A percentile compares a stretch with the other conserved stretches of the same genome.
Evolutionary conservation across 2,113 vertebrate genomes (phyloP).

Genomic region (Paralichthys olivaceus): DNA sequence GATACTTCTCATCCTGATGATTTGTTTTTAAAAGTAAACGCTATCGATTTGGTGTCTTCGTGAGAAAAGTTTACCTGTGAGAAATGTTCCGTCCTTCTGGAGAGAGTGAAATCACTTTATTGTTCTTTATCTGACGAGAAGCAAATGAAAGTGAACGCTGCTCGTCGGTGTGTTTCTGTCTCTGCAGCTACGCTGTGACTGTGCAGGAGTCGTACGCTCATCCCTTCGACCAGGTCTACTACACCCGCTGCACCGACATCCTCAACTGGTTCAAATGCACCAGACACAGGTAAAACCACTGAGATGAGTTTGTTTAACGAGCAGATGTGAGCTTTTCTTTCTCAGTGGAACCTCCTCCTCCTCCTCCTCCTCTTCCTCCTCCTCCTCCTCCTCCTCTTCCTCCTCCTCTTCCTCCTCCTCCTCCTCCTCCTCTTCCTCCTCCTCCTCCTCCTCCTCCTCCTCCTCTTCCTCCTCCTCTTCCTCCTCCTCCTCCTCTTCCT

Average conservation of each 20-base stretch:
- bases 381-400: too few species aligned
- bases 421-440: too few species aligned
- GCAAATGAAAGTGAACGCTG: background rate
- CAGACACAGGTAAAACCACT: constrained; percentile 88
- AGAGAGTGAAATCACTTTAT: background rate
- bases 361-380: too few species aligned
- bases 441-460: too few species aligned
- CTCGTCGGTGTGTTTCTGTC: background rate
- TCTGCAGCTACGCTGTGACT: constrained; percentile 89
- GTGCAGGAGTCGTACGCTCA: constrained; percentile 95
- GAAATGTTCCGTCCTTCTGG: background rate
- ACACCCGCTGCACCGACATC: constrained; percentile 94
- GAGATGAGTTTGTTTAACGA: too few species aligned
- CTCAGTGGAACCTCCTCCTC: background rate
- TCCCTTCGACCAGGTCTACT: constrained; percentile 95
- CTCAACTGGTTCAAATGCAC: constrained; percentile 99
- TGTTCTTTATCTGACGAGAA: too few species aligned
- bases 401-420: too few species aligned
- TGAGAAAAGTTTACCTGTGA: background rate
- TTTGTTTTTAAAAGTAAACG: background rate
- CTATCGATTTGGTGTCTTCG: background rate
- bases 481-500: too few species aligned
- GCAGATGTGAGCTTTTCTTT: too few species aligned
- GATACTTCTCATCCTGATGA: background rate
- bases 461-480: too few species aligned